Base-by-base conservation (phyloP, 2,113 vertebrate genomes). In the Nyctibius bracteatus region DNA sequence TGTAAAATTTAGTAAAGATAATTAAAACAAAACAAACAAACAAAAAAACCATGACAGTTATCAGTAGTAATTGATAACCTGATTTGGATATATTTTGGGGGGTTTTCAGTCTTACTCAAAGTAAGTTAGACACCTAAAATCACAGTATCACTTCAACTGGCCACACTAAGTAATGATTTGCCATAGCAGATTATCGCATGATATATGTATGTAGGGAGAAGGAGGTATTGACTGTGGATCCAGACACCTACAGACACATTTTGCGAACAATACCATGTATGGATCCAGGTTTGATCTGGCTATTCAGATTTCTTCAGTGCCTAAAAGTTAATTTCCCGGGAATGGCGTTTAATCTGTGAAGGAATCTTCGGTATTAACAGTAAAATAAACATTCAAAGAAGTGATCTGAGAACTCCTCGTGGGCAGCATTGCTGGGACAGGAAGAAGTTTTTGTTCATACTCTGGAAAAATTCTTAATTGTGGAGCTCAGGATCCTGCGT, bases 51-150 rank as follows among this genome's bases (percentile, higher is more conserved):
- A 41, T 28, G 28, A 6, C 8, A 74, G 11, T 30, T 39, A 24
- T 20, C 5, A 28, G 3, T 31, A 41, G 21, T 6, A 41, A 8
- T 0, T 67, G 25, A 19, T 25, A 70, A 37, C 1, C 6, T 46
- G 4, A 21, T 84, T 74, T 46, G 4, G 9, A 31, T 63, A 24
- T 46, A 43, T 59, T 68, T 62, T 13, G 5, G 7, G 1, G 0
- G 2, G 27, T 65, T 91, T 65, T 23, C 11, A 59, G 37, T 63
- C 70, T 71, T 52, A 2, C 2, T 74, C 7, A 47, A 39, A 51
- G 75, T 54, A 63, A 14, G 6, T 79, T 55, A 61, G 44, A 39
- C 15, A 33, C 3, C 8, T 2, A 54, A 83, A 92, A 24, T 54
- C 23, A 75, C 8, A 67, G 12, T 12, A 61, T 35, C 12, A 10